Conservation (phyloP, 2,113 vertebrate species). For the Alexandromys fortis region DNA sequence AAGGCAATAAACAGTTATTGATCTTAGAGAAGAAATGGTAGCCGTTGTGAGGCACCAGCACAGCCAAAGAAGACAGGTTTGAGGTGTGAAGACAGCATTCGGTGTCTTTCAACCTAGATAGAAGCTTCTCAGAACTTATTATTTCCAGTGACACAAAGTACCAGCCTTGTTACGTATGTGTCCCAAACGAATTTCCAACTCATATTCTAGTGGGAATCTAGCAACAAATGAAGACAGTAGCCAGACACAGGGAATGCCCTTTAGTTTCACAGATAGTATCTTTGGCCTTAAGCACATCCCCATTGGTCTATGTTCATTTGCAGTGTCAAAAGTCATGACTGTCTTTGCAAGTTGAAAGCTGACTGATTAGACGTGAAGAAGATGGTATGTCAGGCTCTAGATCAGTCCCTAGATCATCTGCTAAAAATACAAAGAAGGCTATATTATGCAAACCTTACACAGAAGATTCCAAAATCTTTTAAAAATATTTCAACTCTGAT, state of each 20-base stretch:
- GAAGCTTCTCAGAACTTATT: not conserved
- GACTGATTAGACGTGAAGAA: not conserved
- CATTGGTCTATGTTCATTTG: not conserved
- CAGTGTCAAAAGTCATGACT: not conserved
- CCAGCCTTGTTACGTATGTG: not conserved
- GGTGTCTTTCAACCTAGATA: not conserved
- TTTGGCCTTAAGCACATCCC: not conserved
- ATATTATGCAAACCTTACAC: slow-evolving; percentile 12
- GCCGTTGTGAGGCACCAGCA: rapidly evolving
- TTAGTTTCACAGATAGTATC: not conserved
- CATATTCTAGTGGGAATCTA: not conserved
- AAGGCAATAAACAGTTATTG: not conserved
- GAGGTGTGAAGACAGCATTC: not conserved
- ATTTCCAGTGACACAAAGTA: not conserved
- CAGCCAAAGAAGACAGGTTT: not conserved
- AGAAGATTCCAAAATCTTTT: slow-evolving; percentile 56
- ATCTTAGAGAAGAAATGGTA: no score
- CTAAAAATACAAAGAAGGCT: not conserved
- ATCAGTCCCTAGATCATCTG: not conserved
- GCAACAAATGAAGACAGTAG: not conserved
- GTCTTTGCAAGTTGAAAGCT: not conserved
- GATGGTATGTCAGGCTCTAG: not conserved
- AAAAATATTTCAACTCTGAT: slow-evolving; percentile 69
- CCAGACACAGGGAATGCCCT: not conserved
- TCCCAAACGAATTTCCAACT: not conserved